A percentile compares a stretch with the other conserved stretches of the same genome.
Conservation (phyloP, 2,888 invertebrate species). For the Strigamia crassipes region DNA sequence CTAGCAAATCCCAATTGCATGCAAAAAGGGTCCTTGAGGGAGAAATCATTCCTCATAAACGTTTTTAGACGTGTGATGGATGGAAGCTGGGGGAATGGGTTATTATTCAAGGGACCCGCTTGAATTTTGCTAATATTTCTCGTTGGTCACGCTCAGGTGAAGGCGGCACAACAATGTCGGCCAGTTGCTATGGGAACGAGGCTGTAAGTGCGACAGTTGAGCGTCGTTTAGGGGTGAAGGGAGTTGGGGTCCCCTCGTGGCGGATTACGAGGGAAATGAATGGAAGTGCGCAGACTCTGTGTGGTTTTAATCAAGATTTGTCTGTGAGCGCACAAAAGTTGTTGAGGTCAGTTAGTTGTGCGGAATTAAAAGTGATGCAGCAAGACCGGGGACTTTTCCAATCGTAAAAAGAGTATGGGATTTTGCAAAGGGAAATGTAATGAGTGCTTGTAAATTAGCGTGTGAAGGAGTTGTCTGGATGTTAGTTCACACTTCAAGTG, state of each 20-base stretch:
- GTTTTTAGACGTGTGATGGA: background rate
- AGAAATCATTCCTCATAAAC: background rate
- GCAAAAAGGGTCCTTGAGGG: background rate
- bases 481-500: too few relatives aligned
- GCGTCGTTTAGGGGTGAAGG: background rate
- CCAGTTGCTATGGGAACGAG: background rate
- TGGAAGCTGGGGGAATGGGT: background rate
- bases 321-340: conserved; percentile 17
- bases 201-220: background rate
- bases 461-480: background rate
- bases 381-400: background rate
- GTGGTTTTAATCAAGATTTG: conserved; percentile 26
- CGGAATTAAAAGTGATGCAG: conserved; percentile 16
- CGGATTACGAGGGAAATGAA: conserved; percentile 22
- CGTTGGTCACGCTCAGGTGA: conserved; percentile 13
- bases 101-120: conserved; percentile 4
- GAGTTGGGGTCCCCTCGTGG: background rate
- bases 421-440: background rate
- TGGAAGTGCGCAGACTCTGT: conserved; percentile 10
- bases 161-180: background rate
- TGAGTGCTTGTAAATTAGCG: background rate
- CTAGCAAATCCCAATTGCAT: background rate
- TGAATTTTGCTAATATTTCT: conserved; percentile 22
- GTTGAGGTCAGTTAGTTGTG: conserved; percentile 26
- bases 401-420: background rate